phyloP scores from a whole-genome alignment of 64 coral and sea anemone species.

The Exaiptasia diaphana region DNA sequence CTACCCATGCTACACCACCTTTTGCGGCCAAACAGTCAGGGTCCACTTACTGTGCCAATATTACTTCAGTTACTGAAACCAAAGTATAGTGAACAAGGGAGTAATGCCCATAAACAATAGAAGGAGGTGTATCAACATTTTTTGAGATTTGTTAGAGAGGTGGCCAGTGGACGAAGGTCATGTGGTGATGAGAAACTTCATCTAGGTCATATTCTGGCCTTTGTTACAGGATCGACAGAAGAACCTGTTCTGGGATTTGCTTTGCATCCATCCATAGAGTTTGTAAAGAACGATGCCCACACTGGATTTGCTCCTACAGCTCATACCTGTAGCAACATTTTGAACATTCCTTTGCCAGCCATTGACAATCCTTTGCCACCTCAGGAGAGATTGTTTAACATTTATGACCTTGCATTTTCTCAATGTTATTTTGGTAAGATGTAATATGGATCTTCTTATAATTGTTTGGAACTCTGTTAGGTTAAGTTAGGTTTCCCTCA shows the following conservation, averaged over 20 bases:
- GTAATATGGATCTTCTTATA: too few species aligned
- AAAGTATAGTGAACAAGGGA: slow-evolving; percentile 38
- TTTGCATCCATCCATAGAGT: slow-evolving; percentile 23
- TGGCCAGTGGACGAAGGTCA: slow-evolving; percentile 25
- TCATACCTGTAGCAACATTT: slow-evolving; percentile 48
- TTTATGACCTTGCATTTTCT: slow-evolving; percentile 59
- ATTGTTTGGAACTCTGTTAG: too few species aligned
- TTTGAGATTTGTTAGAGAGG: slow-evolving; percentile 46
- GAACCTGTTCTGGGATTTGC: slow-evolving; percentile 52
- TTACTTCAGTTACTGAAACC: slow-evolving; percentile 46
- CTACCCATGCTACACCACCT: slow-evolving; percentile 35
- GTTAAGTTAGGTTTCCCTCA: too few species aligned
- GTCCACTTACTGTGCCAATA: slow-evolving; percentile 22
- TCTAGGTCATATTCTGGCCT: slow-evolving; percentile 41
- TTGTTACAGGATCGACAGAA: slow-evolving; percentile 60
- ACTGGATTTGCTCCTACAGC: slow-evolving; percentile 51
- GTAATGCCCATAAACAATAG: slow-evolving; percentile 37
- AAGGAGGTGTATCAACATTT: slow-evolving; percentile 53
- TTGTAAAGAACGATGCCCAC: slow-evolving; percentile 4
- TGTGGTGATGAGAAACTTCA: slow-evolving; percentile 43
- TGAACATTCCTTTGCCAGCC: slow-evolving; percentile 49
- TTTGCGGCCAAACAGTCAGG: slow-evolving; percentile 46
- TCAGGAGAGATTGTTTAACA: slow-evolving; percentile 46
- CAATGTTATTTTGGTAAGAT: slow-evolving; percentile 51
- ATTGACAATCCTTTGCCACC: slow-evolving; percentile 17